phyloP scores from a whole-genome alignment of 2,888 invertebrate genomes.

The Athalia rosae region DNA sequence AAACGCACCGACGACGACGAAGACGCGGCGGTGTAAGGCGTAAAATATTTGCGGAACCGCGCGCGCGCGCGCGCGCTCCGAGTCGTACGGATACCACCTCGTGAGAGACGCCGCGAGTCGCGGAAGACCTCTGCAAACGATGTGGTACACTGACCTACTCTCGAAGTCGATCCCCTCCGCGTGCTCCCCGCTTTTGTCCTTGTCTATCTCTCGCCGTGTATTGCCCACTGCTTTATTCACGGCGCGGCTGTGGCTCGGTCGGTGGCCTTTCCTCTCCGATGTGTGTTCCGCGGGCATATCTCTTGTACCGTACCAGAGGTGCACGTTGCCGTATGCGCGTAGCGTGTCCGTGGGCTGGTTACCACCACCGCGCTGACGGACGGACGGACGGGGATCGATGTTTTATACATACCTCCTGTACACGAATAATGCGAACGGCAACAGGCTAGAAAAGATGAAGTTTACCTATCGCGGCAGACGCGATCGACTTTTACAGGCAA shows the following conservation, averaged over 20 bases:
- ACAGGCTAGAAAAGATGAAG: too few relatives aligned
- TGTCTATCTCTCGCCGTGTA: constrained; percentile 35
- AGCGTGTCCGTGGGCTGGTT: too few relatives aligned
- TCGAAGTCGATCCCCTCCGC: constrained; percentile 51
- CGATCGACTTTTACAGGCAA: too few relatives aligned
- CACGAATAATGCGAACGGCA: too few relatives aligned
- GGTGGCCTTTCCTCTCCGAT: too few relatives aligned
- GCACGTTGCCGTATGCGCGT: neutral
- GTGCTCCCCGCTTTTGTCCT: constrained; percentile 45
- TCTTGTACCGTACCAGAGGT: constrained; percentile 5
- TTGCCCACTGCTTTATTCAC: neutral
- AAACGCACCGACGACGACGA: neutral
- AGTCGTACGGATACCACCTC: constrained; percentile 59
- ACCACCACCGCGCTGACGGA: too few relatives aligned
- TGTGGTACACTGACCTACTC: constrained; percentile 74
- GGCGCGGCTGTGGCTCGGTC: too few relatives aligned
- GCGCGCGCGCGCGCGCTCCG: constrained; percentile 35
- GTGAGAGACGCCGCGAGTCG: constrained; percentile 57
- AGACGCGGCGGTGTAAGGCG: neutral
- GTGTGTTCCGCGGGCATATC: too few relatives aligned
- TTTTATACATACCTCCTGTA: too few relatives aligned
- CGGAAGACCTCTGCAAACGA: constrained; percentile 66
- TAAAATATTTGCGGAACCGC: neutral
- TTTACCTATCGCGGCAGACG: too few relatives aligned
- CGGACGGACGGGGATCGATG: too few relatives aligned